Evolutionary conservation across 2,888 invertebrate genomes (phyloP).

Genomic region (Ashinkailepas kermadecensis): DNA sequence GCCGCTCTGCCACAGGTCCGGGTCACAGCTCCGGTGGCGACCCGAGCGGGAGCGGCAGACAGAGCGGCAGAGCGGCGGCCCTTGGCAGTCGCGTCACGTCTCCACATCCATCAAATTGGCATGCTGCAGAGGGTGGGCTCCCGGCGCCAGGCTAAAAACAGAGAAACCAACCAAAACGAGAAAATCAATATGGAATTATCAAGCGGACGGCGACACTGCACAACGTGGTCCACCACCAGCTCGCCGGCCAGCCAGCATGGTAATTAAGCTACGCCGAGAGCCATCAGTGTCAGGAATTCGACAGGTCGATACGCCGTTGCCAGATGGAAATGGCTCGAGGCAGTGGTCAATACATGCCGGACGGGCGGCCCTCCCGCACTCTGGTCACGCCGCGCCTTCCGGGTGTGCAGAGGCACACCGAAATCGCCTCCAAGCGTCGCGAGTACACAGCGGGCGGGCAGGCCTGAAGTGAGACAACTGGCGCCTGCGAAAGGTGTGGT

Average conservation of each 20-base stretch:
- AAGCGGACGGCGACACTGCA: background rate
- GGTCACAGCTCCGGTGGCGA: background rate
- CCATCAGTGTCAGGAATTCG: background rate
- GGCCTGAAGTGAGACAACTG: too few species aligned
- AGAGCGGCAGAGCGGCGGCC: background rate
- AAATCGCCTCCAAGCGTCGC: too few species aligned
- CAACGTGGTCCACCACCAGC: background rate
- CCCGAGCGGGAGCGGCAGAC: background rate
- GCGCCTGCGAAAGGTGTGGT: too few species aligned
- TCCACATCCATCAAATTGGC: slow-evolving; percentile 15
- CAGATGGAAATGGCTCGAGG: background rate
- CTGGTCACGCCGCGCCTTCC: too few species aligned
- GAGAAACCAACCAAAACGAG: slow-evolving; percentile 21
- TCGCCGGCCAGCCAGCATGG: background rate
- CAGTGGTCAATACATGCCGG: too few species aligned
- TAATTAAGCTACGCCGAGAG: background rate
- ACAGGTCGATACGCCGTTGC: background rate
- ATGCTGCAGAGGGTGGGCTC: background rate
- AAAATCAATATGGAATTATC: slow-evolving; percentile 6
- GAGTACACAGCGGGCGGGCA: too few species aligned
- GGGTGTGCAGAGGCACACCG: too few species aligned
- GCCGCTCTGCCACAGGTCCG: background rate
- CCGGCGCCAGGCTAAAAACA: slow-evolving; percentile 7
- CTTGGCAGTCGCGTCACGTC: background rate
- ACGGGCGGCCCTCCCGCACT: too few species aligned